A percentile compares a stretch with the other conserved stretches of the same genome.
These are phyloP conservation scores for Catostylus mosaicus DNA, from an alignment of 30 jellyfish, hydroid and myxozoan species.

Conservation along the genomic window DNA sequence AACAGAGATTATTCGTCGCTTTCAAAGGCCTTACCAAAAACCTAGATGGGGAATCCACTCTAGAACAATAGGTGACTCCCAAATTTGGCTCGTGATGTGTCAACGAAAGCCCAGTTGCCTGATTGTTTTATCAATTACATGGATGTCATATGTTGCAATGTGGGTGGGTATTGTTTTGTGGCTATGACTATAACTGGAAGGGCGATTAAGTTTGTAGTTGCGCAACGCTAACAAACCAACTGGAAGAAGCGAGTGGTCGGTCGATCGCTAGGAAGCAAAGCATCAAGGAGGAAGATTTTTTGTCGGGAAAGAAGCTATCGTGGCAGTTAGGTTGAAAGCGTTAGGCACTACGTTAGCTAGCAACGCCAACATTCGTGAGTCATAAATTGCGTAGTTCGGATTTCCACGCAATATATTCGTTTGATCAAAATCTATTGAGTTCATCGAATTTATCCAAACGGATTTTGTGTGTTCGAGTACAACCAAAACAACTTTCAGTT, in stretches of 20 bases:
- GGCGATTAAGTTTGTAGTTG: conserved; percentile 60
- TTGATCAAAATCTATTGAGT: background rate
- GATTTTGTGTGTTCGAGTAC: background rate
- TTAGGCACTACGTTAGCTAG: conserved; percentile 50
- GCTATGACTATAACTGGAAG: conserved; percentile 42
- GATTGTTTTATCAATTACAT: conserved; percentile 57
- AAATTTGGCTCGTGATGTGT: conserved; percentile 90
- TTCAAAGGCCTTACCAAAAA: conserved; percentile 3
- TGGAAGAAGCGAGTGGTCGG: conserved; percentile 21
- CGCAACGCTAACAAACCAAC: conserved; percentile 78
- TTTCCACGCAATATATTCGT: background rate
- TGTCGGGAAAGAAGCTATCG: background rate
- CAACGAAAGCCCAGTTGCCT: conserved; percentile 64
- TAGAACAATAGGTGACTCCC: conserved; percentile 70
- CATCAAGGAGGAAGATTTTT: background rate
- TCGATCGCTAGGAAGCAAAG: conserved; percentile 9
- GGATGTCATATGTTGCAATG: conserved; percentile 86
- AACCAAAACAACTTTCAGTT: background rate
- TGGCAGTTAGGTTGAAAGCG: conserved; percentile 35
- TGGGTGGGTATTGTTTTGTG: conserved; percentile 76
- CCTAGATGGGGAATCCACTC: conserved; percentile 47
- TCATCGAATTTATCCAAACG: background rate
- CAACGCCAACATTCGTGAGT: conserved; percentile 47
- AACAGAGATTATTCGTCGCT: background rate
- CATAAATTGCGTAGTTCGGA: conserved; percentile 29